A percentile compares a stretch with the other conserved stretches of the same genome.
These are phyloP conservation scores for Leuciscus idus DNA, from an alignment of 2,113 vertebrate genomes.

Conservation along the genomic window DNA sequence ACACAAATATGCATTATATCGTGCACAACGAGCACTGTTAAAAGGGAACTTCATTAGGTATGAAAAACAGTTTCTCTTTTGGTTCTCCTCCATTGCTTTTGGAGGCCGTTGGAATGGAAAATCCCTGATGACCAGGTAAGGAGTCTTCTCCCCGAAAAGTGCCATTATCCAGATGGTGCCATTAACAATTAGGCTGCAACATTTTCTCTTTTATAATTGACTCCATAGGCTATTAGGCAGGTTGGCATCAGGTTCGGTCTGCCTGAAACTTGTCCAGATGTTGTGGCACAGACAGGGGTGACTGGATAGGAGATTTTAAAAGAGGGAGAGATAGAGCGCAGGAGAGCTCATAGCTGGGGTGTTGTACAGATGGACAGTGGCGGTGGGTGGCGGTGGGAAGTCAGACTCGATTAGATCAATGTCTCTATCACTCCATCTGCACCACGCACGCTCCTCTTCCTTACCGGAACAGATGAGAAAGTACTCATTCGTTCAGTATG, in stretches of 20 bases:
- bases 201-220: conserved; percentile 83
- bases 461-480: conserved; percentile 33
- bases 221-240: conserved; percentile 85
- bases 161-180: conserved; percentile 83
- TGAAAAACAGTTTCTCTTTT: conserved; percentile 72
- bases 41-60: conserved; percentile 69
- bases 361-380: conserved; percentile 74
- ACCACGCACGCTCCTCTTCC: conserved; percentile 40
- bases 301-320: conserved; percentile 51
- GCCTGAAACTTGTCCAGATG: conserved; percentile 79
- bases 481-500: conserved; percentile 31
- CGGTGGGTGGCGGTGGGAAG: conserved; percentile 72
- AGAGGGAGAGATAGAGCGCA: conserved; percentile 50
- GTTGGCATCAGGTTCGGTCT: conserved; percentile 78
- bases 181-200: conserved; percentile 80
- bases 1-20: conserved; percentile 34
- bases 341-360: conserved; percentile 42
- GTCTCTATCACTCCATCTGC: conserved; percentile 73
- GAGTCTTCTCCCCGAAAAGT: conserved; percentile 77
- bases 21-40: conserved; percentile 53
- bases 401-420: conserved; percentile 81
- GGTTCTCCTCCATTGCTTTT: conserved; percentile 72
- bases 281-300: conserved; percentile 63
- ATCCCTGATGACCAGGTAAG: conserved; percentile 79
- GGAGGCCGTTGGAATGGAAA: conserved; percentile 70